phyloP scores from a whole-genome alignment of 2,797 vertebrate genomes.

The Neopelma chrysocephalum region DNA sequence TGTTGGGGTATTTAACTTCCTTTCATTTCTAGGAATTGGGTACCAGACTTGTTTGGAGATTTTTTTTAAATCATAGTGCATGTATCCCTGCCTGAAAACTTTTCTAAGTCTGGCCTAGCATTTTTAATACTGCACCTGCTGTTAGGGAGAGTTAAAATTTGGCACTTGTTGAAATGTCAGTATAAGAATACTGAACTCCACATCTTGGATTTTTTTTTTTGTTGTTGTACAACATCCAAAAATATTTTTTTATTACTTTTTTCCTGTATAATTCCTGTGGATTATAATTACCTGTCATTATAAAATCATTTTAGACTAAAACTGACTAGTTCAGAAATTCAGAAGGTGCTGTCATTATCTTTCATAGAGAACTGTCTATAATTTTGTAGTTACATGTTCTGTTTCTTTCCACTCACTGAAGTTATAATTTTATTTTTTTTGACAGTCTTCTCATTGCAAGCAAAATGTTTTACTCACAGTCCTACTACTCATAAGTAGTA shows the following conservation, averaged over 20 bases:
- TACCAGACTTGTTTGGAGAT: neutral
- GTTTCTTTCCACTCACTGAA: neutral
- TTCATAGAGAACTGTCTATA: neutral
- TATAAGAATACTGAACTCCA: neutral
- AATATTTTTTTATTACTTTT: neutral
- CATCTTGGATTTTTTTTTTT: neutral
- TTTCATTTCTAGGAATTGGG: neutral
- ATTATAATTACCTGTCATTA: conserved; percentile 23
- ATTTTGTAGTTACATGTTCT: conserved; percentile 4
- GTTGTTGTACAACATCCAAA: neutral
- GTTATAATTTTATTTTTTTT: neutral
- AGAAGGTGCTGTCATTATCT: neutral
- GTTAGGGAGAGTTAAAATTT: neutral
- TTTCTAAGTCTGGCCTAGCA: neutral
- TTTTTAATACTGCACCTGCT: neutral
- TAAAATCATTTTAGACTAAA: neutral
- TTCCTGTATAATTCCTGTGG: neutral
- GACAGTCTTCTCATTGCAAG: neutral
- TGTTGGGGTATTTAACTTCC: neutral
- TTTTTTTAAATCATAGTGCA: neutral
- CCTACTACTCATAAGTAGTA: neutral
- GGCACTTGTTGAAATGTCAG: neutral
- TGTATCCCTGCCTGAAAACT: neutral
- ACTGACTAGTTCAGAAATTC: neutral
- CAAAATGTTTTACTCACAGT: neutral